Base-by-base conservation (phyloP, 2,888 invertebrate species). In the Leptinotarsa juncta region DNA sequence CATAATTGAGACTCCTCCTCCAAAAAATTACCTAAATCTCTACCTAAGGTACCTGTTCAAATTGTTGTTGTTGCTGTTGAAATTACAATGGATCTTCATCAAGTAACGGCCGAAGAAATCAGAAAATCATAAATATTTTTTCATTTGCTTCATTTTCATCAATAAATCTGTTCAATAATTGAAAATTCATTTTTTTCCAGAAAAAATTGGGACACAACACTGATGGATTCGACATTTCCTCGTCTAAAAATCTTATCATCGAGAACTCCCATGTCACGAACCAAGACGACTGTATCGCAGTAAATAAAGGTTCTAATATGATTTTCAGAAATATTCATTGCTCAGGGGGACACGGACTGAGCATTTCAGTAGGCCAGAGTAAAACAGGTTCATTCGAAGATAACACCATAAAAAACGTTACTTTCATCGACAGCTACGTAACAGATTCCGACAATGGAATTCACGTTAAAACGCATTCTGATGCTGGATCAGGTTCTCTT, bases 251-350 rank as follows among this genome's bases (percentile, higher is more conserved):
- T 10, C 23, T 81, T 3, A 23, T 70, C 0, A 57, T 81, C 12
- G 32, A 62, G 18, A 73, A 77, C 66, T 16, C 75, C 4, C 42
- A 62, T 10, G 74, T 81, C 18, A 73, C 74, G 23, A 81, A 81
- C 50, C 81, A 81, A 73, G 81, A 81, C 53, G 79, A 81, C 49
- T 81, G 80, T 50, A 76, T 79, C 16, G 78, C 77, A 49, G 73
- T 81, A 4, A 81, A 81, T 53, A 75, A 80, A 53, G 79, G 78
- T 2, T 71, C 69, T 23, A 70, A 78, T 68, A 68, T 72, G 20
- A 42, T 71, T 20, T 74, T 81, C 67, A 20, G 26, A 16, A 76
- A 76, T 20, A 48, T 81, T 50, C 70, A 71, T 15, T 81, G 81
- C 51, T 72, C 65, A 18, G 79, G 81, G 15, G 79, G 81, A 12